phyloP scores from a whole-genome alignment of 2,797 vertebrate species.

The Ctenopoma kingsleyae region DNA sequence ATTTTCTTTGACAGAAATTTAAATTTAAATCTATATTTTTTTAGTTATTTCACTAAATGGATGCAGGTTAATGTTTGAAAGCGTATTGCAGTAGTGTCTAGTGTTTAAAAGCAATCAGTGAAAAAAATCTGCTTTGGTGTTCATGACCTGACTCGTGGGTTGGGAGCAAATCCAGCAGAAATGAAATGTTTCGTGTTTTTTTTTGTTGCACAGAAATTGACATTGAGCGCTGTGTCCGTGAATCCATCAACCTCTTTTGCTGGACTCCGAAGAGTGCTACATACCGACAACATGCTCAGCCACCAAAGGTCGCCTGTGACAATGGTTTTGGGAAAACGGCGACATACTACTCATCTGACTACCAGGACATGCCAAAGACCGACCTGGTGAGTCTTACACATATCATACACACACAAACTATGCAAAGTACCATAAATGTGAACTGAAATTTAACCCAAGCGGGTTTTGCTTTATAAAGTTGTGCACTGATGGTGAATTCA shows the following conservation, averaged over 20 bases:
- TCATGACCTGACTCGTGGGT: neutral
- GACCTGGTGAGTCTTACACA: slow-evolving; percentile 87
- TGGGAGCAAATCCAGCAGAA: neutral
- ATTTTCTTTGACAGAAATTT: neutral
- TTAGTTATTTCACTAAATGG: neutral
- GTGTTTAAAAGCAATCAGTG: neutral
- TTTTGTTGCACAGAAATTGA: slow-evolving; percentile 90
- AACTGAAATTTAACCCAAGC: neutral
- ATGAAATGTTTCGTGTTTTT: neutral
- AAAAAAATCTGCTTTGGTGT: neutral
- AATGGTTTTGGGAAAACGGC: slow-evolving; percentile 75
- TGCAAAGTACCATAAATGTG: neutral
- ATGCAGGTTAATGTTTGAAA: neutral
- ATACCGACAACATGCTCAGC: slow-evolving; percentile 93
- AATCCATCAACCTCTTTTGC: slow-evolving; percentile 96
- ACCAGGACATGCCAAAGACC: slow-evolving; percentile 89
- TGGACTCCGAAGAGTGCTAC: slow-evolving; percentile 97
- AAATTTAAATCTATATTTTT: too few species aligned
- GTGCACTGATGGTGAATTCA: neutral
- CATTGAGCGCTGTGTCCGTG: slow-evolving; percentile 96
- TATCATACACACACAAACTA: neutral
- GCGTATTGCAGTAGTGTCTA: neutral
- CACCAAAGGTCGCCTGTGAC: slow-evolving; percentile 81
- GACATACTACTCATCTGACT: slow-evolving; percentile 88
- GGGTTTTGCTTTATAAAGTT: neutral